These are phyloP conservation scores for Caenorhabditis angaria DNA, from an alignment of 2,888 invertebrate genomes.

Conservation along the genomic window DNA sequence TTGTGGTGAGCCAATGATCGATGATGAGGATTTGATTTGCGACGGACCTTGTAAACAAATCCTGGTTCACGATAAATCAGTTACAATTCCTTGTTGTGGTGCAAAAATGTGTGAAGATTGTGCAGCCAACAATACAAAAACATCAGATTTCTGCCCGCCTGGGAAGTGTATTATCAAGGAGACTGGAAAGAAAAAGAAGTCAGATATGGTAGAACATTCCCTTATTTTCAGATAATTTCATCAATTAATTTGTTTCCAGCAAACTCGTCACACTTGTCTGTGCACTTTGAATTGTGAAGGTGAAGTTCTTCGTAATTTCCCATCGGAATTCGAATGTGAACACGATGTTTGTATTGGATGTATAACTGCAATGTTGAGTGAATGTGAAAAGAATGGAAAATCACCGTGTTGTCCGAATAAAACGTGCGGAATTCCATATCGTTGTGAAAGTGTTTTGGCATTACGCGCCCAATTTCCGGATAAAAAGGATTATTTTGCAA, in stretches of 20 bases:
- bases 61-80: slow-evolving; percentile 32
- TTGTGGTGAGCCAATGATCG: slow-evolving; percentile 41
- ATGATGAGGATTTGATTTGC: slow-evolving; percentile 50
- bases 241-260: slow-evolving; percentile 5
- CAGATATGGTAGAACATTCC: slow-evolving; percentile 14
- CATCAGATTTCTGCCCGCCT: slow-evolving; percentile 29
- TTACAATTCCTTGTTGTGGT: slow-evolving; percentile 47
- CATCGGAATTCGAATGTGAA: slow-evolving; percentile 63
- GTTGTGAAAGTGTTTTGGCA: slow-evolving; percentile 56
- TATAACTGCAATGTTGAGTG: slow-evolving; percentile 48
- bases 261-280: slow-evolving; percentile 23
- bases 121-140: slow-evolving; percentile 33
- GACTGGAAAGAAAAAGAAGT: slow-evolving; percentile 26
- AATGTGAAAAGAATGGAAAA: slow-evolving; percentile 46
- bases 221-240: neutral
- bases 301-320: slow-evolving; percentile 60
- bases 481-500: slow-evolving; percentile 52
- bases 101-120: slow-evolving; percentile 48
- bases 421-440: slow-evolving; percentile 57
- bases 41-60: slow-evolving; percentile 46
- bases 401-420: slow-evolving; percentile 57
- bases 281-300: slow-evolving; percentile 47
- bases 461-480: slow-evolving; percentile 58
- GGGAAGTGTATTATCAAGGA: slow-evolving; percentile 45
- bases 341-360: slow-evolving; percentile 59